Conservation (phyloP, 1,140 invertebrate genomes). For the Drosophila lacteicornis region DNA sequence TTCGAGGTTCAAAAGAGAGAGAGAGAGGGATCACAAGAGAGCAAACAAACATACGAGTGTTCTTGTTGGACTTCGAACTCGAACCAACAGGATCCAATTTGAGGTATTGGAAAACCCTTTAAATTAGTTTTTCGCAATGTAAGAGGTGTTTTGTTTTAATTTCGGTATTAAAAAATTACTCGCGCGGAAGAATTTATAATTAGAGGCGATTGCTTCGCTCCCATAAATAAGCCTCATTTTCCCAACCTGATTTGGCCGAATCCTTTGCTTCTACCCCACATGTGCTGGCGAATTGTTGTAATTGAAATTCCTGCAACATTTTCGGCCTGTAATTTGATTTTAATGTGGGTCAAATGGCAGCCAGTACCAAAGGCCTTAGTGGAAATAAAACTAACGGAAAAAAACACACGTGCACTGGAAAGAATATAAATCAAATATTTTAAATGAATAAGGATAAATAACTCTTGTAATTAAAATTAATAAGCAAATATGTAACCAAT, state of each 20-base stretch:
- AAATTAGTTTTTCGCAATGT: neutral
- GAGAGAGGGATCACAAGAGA: no score
- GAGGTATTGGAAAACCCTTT: neutral
- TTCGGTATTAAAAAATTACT: slow-evolving; percentile 1
- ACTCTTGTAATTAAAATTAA: neutral
- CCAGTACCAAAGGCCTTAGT: slow-evolving; percentile 1
- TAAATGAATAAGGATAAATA: neutral
- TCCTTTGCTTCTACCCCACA: slow-evolving; percentile 17
- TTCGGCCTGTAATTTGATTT: slow-evolving; percentile 68
- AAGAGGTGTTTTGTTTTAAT: neutral
- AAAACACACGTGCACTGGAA: slow-evolving; percentile 9
- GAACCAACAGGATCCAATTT: neutral
- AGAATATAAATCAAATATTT: neutral
- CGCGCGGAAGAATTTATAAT: slow-evolving; percentile 23
- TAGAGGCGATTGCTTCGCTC: slow-evolving; percentile 23
- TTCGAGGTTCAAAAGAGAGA: no score
- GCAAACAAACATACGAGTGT: no score
- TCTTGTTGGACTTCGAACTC: neutral
- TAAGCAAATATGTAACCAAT: neutral
- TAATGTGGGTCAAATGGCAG: slow-evolving; percentile 47
- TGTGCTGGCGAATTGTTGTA: slow-evolving; percentile 56
- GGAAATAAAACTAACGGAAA: slow-evolving; percentile 12
- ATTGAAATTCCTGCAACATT: slow-evolving; percentile 67
- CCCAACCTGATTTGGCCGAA: slow-evolving; percentile 17
- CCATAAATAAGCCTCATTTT: slow-evolving; percentile 29